Base-by-base conservation (phyloP, 2,888 invertebrate species). In the Tigriopus californicus region DNA sequence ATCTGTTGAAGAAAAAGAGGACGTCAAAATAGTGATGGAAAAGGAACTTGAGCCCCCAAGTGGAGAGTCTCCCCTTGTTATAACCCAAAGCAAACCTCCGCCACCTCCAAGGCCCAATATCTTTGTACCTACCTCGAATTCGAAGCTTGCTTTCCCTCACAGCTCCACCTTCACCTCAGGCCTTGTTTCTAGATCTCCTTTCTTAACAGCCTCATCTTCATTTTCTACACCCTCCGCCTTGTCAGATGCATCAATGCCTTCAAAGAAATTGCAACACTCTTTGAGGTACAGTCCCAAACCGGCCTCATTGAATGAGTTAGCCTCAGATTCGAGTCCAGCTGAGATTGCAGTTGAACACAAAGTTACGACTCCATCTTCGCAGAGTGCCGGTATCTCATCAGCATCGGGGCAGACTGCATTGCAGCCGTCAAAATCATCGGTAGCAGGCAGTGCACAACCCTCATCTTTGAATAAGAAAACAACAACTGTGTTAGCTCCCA, bases 61-160 rank as follows among this genome's bases (percentile, higher is more conserved):
- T 11, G 20, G 11, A 2, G 15, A 22, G 11, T 20, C 15, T 11
- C 25, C 52, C 1, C 20, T 52, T 1, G 12, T 18, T 10, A 5
- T 11, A 40, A 13, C 20, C 20, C n/a, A 25, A 41, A 41, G 15
- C 11, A 55, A 25, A 11, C 61, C 59, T 57, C 53, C 63, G 8
- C 63, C 64, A n/a, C 63, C 65, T 41, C 64, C 65, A n/a, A 46
- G 60, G 10, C 47, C 60, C 18, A 57, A 53, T 40, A 18, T 15
- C n/a, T 15, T 41, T 1, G 22, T 15, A 15, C 41, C 15, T 41
- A 15, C 15, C 18, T 20, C 42, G 11, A 46, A 57, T 44, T 46
- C 57, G 2, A 57, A 57, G 41, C 44, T 57, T 8, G 57, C 44
- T 22, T 57, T 57, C 20, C 48, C 54, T 40, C 59, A 54, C 51